Percentiles rank a stretch among this genome's conserved stretches.
These are phyloP conservation scores for Telmatherina bonti DNA, from an alignment of 2,797 vertebrate genomes.

Conservation along the genomic window DNA sequence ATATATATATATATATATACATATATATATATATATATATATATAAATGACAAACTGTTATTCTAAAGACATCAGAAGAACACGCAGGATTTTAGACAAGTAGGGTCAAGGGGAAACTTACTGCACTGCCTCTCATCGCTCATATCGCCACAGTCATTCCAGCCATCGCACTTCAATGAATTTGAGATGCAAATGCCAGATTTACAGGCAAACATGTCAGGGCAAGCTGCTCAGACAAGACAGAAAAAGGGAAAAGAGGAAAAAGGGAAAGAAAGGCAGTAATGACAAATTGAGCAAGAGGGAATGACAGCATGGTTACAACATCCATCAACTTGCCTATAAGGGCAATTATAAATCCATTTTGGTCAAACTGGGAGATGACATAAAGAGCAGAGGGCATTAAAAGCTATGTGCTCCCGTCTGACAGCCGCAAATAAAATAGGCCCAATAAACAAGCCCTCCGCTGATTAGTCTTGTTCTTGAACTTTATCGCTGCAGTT, in stretches of 20 bases:
- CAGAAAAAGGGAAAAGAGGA: constrained; percentile 3
- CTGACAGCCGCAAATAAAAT: constrained; percentile 73
- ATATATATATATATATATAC: too few species aligned
- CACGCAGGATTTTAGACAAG: background rate
- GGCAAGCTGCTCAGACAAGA: constrained; percentile 77
- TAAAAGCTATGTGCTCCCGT: constrained; percentile 60
- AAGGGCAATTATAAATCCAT: constrained; percentile 73
- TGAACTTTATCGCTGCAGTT: constrained; percentile 48
- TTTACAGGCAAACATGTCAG: constrained; percentile 76
- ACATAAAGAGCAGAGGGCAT: constrained; percentile 52
- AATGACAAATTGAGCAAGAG: constrained; percentile 42
- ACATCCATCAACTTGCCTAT: constrained; percentile 65
- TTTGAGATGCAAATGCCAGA: constrained; percentile 77
- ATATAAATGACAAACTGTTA: constrained; percentile 12
- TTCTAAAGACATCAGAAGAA: constrained; percentile 8
- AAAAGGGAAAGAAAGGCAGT: constrained; percentile 14
- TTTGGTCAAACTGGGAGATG: constrained; percentile 60
- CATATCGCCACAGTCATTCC: constrained; percentile 87
- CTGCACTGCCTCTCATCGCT: constrained; percentile 84
- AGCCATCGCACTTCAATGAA: constrained; percentile 81
- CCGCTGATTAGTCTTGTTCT: constrained; percentile 65
- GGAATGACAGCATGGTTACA: constrained; percentile 56
- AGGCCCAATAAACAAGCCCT: constrained; percentile 68
- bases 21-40: constrained; percentile 10
- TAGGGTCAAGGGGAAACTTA: constrained; percentile 64